Evolutionary conservation across 2,113 vertebrate species (phyloP).

Genomic region (Pholis gunnellus): DNA sequence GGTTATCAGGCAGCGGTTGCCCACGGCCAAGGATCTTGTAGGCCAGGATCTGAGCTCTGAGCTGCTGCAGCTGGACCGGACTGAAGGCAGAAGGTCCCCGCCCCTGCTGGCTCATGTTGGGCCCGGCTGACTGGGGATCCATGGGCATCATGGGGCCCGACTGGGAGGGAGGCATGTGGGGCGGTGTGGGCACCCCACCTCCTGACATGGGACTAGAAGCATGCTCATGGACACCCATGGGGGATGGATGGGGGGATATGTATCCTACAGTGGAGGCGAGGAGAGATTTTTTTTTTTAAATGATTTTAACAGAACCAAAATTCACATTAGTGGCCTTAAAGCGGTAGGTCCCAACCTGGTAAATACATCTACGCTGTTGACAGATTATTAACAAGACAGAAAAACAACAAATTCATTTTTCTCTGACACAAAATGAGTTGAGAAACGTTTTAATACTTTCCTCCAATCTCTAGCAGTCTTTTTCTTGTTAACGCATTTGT

Average conservation of each 20-base stretch:
- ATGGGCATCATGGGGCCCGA: slow-evolving; percentile 89
- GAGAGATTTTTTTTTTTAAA: background rate
- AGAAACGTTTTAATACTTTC: background rate
- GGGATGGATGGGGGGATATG: slow-evolving; percentile 96
- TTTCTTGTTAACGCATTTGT: too few species aligned
- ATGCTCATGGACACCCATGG: slow-evolving; percentile 92
- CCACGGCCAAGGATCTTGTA: slow-evolving; percentile 98
- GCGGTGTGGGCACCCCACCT: slow-evolving; percentile 90
- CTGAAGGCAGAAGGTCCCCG: slow-evolving; percentile 95
- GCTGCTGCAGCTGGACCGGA: slow-evolving; percentile 95
- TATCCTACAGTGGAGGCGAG: slow-evolving; percentile 86
- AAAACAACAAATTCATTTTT: background rate
- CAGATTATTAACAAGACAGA: slow-evolving; percentile 2
- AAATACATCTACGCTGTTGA: background rate
- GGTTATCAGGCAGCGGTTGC: slow-evolving; percentile 95
- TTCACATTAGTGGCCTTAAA: background rate
- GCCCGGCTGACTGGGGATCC: slow-evolving; percentile 86
- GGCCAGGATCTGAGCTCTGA: slow-evolving; percentile 97
- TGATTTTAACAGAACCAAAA: background rate
- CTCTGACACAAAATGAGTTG: background rate
- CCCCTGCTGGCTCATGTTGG: slow-evolving; percentile 87
- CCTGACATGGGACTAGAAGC: slow-evolving; percentile 95
- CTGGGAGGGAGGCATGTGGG: slow-evolving; percentile 92
- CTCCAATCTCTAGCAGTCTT: background rate
- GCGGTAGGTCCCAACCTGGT: background rate